These are phyloP conservation scores for Lacanobia oleracea DNA, from an alignment of 2,888 invertebrate genomes.

Conservation along the genomic window DNA sequence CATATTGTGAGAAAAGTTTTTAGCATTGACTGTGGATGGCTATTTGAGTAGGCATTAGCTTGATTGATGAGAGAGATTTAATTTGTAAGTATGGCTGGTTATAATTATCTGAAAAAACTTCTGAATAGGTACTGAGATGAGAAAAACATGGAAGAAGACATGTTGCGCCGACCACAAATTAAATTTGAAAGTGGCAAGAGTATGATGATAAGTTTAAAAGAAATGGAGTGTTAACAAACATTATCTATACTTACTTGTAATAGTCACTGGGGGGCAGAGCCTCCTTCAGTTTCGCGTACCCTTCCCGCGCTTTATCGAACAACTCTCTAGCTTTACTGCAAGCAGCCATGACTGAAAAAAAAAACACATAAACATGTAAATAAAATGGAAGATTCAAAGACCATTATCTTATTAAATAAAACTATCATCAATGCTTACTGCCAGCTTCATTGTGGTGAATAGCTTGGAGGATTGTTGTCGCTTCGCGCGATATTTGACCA, in stretches of 20 bases:
- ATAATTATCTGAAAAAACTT: no score
- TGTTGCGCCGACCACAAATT: not conserved
- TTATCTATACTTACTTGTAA: constrained; percentile 91
- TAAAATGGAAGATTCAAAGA: not conserved
- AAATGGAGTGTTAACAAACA: not conserved
- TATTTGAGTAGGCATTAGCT: no score
- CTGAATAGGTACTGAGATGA: no score
- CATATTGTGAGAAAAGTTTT: no score
- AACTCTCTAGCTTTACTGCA: constrained; percentile 92
- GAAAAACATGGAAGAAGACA: no score
- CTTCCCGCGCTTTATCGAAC: constrained; percentile 92
- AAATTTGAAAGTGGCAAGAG: no score
- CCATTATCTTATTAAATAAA: not conserved
- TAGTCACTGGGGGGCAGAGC: constrained; percentile 95
- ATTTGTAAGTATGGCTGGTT: no score
- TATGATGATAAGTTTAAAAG: not conserved
- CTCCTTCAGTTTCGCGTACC: constrained; percentile 92
- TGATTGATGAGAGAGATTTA: no score
- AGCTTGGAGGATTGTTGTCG: constrained; percentile 94
- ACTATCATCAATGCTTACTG: constrained; percentile 88
- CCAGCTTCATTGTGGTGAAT: constrained; percentile 94
- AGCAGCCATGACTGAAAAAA: constrained; percentile 89
- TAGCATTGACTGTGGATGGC: no score
- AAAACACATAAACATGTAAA: not conserved
- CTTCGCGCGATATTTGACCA: constrained; percentile 94